Conservation (phyloP, 1,140 invertebrate species). For the Dreissena polymorpha region DNA sequence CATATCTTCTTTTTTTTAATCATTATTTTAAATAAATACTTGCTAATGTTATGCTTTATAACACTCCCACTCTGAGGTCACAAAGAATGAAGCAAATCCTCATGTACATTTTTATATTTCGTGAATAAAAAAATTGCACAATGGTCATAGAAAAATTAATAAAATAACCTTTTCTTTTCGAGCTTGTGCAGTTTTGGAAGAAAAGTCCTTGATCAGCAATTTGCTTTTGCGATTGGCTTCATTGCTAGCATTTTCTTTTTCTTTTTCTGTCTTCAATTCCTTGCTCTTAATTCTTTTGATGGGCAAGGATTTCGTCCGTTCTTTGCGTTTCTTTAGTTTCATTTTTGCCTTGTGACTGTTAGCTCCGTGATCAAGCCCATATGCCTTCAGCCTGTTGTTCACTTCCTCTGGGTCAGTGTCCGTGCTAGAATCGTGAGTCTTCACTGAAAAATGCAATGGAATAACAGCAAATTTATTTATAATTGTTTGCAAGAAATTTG, state of each 20-base stretch:
- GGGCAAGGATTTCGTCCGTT: constrained; percentile 46
- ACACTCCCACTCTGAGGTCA: too few species aligned
- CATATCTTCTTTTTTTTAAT: too few species aligned
- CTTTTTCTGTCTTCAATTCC: constrained; percentile 66
- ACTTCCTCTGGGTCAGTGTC: constrained; percentile 70
- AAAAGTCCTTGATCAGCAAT: constrained; percentile 48
- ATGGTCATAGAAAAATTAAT: too few species aligned
- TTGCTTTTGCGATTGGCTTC: constrained; percentile 48
- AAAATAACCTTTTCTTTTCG: constrained; percentile 46
- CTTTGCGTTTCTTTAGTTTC: constrained; percentile 59
- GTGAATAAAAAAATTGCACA: too few species aligned
- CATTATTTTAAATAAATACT: too few species aligned
- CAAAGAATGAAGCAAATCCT: too few species aligned
- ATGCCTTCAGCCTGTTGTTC: constrained; percentile 60
- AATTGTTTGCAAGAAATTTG: too few species aligned
- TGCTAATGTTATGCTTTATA: too few species aligned
- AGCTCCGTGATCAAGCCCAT: constrained; percentile 59
- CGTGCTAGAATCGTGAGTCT: constrained; percentile 70
- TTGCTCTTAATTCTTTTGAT: constrained; percentile 60
- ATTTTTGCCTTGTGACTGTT: constrained; percentile 57
- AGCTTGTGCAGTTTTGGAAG: constrained; percentile 44
- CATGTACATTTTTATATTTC: too few species aligned
- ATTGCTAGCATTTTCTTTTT: constrained; percentile 69
- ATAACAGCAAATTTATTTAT: too few species aligned
- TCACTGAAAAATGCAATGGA: constrained; percentile 27